Conservation (phyloP, 2,113 vertebrate genomes). For the Lepus americanus region DNA sequence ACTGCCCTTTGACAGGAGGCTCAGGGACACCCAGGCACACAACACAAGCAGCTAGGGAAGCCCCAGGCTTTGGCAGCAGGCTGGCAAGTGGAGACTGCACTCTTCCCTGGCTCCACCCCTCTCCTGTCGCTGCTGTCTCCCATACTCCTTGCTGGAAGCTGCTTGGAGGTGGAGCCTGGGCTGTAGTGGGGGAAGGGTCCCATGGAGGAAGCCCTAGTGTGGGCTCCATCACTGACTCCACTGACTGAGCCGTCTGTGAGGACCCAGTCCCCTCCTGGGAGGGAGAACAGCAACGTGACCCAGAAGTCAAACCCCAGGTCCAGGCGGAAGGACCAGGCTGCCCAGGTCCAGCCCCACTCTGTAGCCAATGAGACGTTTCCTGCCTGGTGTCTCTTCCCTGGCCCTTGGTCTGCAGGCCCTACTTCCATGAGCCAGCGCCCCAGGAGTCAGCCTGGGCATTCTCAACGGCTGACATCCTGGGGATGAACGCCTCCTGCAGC, state of each 20-base stretch:
- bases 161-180: not conserved
- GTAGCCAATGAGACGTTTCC: fast-evolving
- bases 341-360: fast-evolving
- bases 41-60: not conserved
- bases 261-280: too few relatives aligned
- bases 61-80: not conserved
- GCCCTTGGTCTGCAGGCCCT: fast-evolving
- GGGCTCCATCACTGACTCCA: not conserved
- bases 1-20: not conserved
- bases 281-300: not conserved
- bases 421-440: not conserved
- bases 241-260: too few relatives aligned
- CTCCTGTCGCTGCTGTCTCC: not conserved
- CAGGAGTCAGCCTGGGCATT: not conserved
- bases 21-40: not conserved
- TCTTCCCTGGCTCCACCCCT: not conserved
- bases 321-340: not conserved
- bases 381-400: not conserved
- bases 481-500: not conserved
- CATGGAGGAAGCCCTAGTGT: too few relatives aligned
- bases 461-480: not conserved
- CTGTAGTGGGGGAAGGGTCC: not conserved
- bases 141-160: not conserved
- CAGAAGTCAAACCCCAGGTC: not conserved
- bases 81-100: not conserved